Conservation (phyloP, 2,888 invertebrate species). For the Leptinotarsa tumamoca region DNA sequence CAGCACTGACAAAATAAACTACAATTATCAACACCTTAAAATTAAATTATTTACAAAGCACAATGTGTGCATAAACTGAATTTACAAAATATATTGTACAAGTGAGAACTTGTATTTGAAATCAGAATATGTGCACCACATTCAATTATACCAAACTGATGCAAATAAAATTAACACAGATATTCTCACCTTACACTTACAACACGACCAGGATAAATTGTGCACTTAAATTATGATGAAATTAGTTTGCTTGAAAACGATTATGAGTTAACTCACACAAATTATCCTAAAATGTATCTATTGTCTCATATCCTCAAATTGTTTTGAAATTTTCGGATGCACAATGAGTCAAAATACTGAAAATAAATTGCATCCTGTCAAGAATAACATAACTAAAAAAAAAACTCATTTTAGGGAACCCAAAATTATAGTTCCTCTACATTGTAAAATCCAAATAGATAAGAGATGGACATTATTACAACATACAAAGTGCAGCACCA, state of each 20-base stretch:
- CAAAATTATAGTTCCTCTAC: no score
- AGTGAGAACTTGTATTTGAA: not conserved
- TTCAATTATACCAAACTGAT: conserved; percentile 12
- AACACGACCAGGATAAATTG: not conserved
- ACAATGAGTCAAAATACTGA: not conserved
- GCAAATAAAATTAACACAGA: not conserved
- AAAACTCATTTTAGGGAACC: no score
- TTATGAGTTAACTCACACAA: not conserved
- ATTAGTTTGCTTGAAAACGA: not conserved
- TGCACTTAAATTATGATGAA: not conserved
- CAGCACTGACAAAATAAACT: conserved; percentile 34
- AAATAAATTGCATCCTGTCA: not conserved
- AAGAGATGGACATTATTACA: no score
- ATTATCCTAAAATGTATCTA: not conserved
- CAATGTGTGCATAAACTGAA: conserved; percentile 54
- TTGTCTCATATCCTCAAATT: not conserved
- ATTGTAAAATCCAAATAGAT: no score
- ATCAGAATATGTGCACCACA: conserved; percentile 1
- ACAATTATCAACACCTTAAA: conserved; percentile 28
- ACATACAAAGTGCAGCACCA: no score
- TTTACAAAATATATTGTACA: conserved; percentile 35
- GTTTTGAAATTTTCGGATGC: not conserved
- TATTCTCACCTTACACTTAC: not conserved
- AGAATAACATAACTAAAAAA: no score
- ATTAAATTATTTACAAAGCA: conserved; percentile 57